Evolutionary conservation across 2,888 invertebrate species (phyloP), one percentile per base, ranked within the genome.

Genomic region (Lissonota sp.): DNA sequence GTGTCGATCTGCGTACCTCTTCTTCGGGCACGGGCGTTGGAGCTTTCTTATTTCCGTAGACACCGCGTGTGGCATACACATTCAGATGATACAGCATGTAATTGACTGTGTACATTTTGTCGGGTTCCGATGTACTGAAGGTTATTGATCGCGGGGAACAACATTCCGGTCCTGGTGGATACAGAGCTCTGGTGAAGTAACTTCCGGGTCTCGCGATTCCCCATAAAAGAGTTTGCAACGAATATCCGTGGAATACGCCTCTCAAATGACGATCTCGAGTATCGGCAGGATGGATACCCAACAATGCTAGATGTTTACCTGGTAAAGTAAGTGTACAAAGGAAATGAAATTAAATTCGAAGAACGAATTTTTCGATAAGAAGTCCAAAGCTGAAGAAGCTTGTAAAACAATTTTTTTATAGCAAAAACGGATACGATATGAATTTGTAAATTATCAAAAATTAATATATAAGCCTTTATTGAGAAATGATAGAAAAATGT

Each of bases 81-180:
- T 93, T 92, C 55, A 94, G 84, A 69, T 93, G 92, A 84, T 94
- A 94, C n/a, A 94, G 87, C 67, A 94, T 89, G 89, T 94, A 95
- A 87, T 94, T 90, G 76, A 93, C 93, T 7, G 93, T 93, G 78
- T 94, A 93, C 90, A 94, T 93, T 90, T 93, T 94, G 82, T 94
- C 93, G 5, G 93, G 89, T 83, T 94, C 94, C 51, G 92, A 92
- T 16, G 93, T 93, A 92, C 92, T 93, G 85, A 94, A 94, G 39
- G 94, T 93, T 6, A 94, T 92, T 0, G 93, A 92, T 80, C 90
- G 85, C 10, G 92, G 88, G 67, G 94, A 94, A 84, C 94, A 94
- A 88, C 94, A 94, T 62, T 92, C 92, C 10, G 82, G 66, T n/a
- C 90, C 92, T 72, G 89, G 87, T 5, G 94, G 94, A 89, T 93